These are phyloP conservation scores for Urophycis tenuis DNA, from an alignment of 2,797 vertebrate genomes.

Conservation along the genomic window DNA sequence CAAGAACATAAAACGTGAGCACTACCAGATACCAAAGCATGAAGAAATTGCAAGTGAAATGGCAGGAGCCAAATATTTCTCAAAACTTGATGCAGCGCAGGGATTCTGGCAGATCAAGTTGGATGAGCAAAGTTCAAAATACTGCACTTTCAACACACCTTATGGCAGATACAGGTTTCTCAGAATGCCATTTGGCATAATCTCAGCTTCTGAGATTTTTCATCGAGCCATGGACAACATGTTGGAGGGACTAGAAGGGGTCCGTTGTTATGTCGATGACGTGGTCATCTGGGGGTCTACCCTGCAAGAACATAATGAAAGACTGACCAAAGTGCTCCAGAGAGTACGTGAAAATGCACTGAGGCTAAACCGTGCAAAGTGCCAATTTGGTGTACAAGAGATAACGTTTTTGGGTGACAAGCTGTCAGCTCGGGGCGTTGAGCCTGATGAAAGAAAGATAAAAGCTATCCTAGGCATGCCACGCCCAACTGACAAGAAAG, in stretches of 20 bases:
- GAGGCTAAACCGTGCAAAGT: slow-evolving; percentile 18
- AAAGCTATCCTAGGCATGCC: slow-evolving; percentile 22
- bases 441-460: slow-evolving; percentile 26
- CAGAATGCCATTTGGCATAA: background rate
- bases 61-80: slow-evolving; percentile 7
- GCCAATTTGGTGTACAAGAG: slow-evolving; percentile 19
- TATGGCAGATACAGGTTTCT: slow-evolving; percentile 18
- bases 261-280: slow-evolving; percentile 2
- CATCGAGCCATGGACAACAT: slow-evolving; percentile 16
- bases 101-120: slow-evolving; percentile 28
- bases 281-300: slow-evolving; percentile 18
- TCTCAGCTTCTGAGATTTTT: slow-evolving; percentile 15
- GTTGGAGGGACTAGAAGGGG: slow-evolving; percentile 5
- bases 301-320: slow-evolving; percentile 19
- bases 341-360: slow-evolving; percentile 7
- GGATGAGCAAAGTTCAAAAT: slow-evolving; percentile 13
- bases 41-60: slow-evolving; percentile 25
- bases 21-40: slow-evolving; percentile 29
- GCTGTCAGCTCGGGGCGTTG: slow-evolving; percentile 7
- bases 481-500: slow-evolving; percentile 20
- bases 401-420: slow-evolving; percentile 26
- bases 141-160: slow-evolving; percentile 27
- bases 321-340: slow-evolving; percentile 12
- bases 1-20: slow-evolving; percentile 19
- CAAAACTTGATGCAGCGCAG: slow-evolving; percentile 3